Evolutionary conservation across 2,888 invertebrate genomes (phyloP), one percentile per base, ranked within the genome.

Genomic region (Aphidius colemani): DNA sequence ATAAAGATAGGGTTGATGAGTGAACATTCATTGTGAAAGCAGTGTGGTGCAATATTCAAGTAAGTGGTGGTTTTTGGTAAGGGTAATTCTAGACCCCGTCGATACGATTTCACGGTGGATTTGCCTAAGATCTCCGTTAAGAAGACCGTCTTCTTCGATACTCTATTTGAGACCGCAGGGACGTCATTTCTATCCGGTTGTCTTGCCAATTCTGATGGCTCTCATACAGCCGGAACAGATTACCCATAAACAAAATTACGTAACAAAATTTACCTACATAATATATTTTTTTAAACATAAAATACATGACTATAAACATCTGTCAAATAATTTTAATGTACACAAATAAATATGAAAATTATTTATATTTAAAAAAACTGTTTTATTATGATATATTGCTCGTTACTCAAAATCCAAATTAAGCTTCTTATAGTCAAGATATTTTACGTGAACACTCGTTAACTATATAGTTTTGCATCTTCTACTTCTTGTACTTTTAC

Each of bases 21-120:
- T 53, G 64, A 66, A 64, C 63, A 67, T 67, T 60, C 60, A 65
- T 59, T 30, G 30, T 30, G 5, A 30, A 62, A 50, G 56, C 18
- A 49, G 69, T 70, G 74, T 74, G 75, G 76, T 74, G 75, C 68
- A 30, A 30, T 30, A 30, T 30, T 30, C 30, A 78, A 77, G 79
- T 81, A 81, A 81, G 80, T 78, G 80, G 80, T 79, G 81, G 80
- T 81, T 81, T 80, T 74, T 75, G 30, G 75, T 74, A 75, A 78
- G 72, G 78, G 77, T 72, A 75, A 74, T 30, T 1, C 5, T 30
- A 30, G 30, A 30, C 80, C 83, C 81, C 83, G 80, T 85, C 87
- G 87, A 88, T 86, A 85, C 86, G 87, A 88, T 88, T 88, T 87
- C 86, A 87, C 85, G 87, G 85, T 84, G 86, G 87, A 87, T 87